phyloP scores from a whole-genome alignment of 1,140 invertebrate genomes.

The Drosophila santomea region DNA sequence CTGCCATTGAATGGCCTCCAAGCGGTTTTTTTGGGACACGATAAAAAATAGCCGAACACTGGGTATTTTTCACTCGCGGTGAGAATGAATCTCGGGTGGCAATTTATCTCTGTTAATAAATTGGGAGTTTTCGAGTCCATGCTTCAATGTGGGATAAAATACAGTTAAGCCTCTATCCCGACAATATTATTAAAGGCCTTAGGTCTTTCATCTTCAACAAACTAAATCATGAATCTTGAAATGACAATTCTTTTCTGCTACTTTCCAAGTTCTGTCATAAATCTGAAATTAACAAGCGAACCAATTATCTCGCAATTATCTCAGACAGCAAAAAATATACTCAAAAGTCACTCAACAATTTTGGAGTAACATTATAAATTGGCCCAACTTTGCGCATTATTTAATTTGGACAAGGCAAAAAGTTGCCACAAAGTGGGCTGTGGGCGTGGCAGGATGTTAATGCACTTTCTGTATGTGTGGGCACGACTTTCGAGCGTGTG shows the following conservation, averaged over 20 bases:
- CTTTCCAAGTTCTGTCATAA: neutral
- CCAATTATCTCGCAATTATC: conserved; percentile 54
- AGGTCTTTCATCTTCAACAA: neutral
- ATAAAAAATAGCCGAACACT: conserved; percentile 40
- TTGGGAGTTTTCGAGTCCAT: conserved; percentile 37
- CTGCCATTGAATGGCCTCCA: conserved; percentile 24
- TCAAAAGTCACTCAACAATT: conserved; percentile 41
- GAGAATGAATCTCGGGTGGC: conserved; percentile 13
- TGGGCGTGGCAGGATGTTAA: conserved; percentile 34
- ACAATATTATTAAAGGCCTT: neutral
- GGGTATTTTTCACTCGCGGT: conserved; percentile 21
- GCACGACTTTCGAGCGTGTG: conserved; percentile 15
- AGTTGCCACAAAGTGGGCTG: conserved; percentile 34
- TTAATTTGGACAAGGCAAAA: conserved; percentile 57
- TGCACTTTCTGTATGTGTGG: conserved; percentile 33
- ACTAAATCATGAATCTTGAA: neutral
- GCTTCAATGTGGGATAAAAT: conserved; percentile 37
- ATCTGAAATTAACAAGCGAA: conserved; percentile 14
- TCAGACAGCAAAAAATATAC: conserved; percentile 29
- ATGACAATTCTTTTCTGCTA: conserved; percentile 11
- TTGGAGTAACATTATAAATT: conserved; percentile 49
- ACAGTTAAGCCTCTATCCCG: neutral
- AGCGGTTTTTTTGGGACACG: conserved; percentile 27
- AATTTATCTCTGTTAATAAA: conserved; percentile 52
- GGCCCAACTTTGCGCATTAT: conserved; percentile 49